Percentiles rank a stretch among this genome's conserved stretches.
phyloP scores from a whole-genome alignment of 2,888 invertebrate genomes.

The Polydrusus pterygomalis region DNA sequence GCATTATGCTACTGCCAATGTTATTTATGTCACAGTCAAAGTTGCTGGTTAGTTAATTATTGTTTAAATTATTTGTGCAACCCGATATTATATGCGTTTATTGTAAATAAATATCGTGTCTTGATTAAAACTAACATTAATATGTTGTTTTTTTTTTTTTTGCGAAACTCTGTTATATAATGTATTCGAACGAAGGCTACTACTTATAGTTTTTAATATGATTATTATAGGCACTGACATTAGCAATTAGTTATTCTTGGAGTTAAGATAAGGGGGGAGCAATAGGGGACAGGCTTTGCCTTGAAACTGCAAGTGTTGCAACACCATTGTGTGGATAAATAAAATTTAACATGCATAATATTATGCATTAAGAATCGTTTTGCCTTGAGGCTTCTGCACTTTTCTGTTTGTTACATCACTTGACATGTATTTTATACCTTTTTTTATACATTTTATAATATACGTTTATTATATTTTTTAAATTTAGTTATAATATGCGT shows the following conservation, averaged over 20 bases:
- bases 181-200: constrained; percentile 43
- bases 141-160: constrained; percentile 35
- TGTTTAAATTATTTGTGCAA: constrained; percentile 28
- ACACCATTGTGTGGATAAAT: constrained; percentile 47
- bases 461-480: too few species aligned
- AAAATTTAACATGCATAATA: constrained; percentile 42
- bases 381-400: constrained; percentile 42
- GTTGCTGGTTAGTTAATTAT: too few species aligned
- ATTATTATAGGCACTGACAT: constrained; percentile 48
- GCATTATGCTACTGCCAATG: too few species aligned
- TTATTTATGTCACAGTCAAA: background rate
- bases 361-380: constrained; percentile 51
- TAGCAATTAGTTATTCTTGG: constrained; percentile 49
- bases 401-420: constrained; percentile 37
- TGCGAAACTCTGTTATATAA: constrained; percentile 46
- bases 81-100: constrained; percentile 1
- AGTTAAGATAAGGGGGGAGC: constrained; percentile 27
- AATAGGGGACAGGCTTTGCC: constrained; percentile 50
- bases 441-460: too few species aligned
- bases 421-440: constrained; percentile 28
- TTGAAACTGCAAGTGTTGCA: constrained; percentile 51
- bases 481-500: too few species aligned
- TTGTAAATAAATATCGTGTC: constrained; percentile 24
- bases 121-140: constrained; percentile 32
- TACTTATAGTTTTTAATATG: constrained; percentile 41